These are phyloP conservation scores for Spilosoma lubricipeda DNA, from an alignment of 2,888 invertebrate species.

Conservation along the genomic window DNA sequence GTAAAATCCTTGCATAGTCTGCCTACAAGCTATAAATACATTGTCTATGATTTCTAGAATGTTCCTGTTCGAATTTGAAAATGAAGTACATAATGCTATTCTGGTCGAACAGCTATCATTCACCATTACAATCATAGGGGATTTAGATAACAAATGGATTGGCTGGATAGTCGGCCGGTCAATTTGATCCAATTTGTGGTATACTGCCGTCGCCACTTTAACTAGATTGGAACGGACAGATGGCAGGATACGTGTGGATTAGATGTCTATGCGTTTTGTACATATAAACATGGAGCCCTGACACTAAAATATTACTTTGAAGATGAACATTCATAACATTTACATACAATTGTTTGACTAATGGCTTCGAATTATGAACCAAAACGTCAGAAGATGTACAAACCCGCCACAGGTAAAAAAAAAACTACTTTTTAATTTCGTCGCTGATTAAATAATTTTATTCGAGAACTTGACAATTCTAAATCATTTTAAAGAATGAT, in stretches of 20 bases:
- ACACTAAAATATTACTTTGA: neutral
- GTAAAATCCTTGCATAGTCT: neutral
- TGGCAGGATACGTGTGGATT: conserved; percentile 70
- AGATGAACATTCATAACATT: neutral
- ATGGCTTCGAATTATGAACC: neutral
- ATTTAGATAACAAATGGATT: conserved; percentile 64
- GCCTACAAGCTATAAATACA: conserved; percentile 27
- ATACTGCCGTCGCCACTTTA: conserved; percentile 65
- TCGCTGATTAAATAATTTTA: too few species aligned
- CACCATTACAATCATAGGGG: conserved; percentile 65
- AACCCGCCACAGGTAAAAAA: neutral
- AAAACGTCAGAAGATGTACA: neutral
- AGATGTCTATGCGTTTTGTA: conserved; percentile 56
- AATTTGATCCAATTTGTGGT: conserved; percentile 80
- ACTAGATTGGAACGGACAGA: conserved; percentile 66
- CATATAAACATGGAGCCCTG: neutral
- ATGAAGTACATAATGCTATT: conserved; percentile 21
- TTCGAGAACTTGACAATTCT: too few species aligned
- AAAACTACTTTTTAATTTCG: too few species aligned
- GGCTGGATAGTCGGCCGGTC: conserved; percentile 60
- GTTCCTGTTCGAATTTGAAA: conserved; percentile 20
- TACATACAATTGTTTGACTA: neutral
- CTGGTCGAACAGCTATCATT: conserved; percentile 55
- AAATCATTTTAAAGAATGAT: too few species aligned
- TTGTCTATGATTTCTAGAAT: conserved; percentile 26